Base-by-base conservation (phyloP, 2,113 vertebrate genomes). In the Oceanites oceanicus region DNA sequence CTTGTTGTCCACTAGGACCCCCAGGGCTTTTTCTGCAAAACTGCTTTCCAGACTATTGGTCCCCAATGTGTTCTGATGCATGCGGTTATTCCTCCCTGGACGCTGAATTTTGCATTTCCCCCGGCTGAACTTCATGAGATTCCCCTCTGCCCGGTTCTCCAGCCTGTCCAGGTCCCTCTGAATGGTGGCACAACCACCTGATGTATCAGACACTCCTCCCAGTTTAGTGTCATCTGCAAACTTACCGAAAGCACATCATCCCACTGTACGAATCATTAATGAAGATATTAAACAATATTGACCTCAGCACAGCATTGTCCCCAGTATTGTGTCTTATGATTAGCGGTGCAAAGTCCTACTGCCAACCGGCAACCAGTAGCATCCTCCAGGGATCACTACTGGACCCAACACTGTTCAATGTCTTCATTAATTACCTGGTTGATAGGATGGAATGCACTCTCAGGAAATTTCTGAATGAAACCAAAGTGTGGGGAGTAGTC, bases 111-210 rank as follows among this genome's bases (percentile, higher is more conserved):
- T 42, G 10, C 16, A 50, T 75, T 75, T 86, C 10, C 5, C 3
- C 2, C 1, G 0, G 10, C 14, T 1, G 0, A 56, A 56, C 13
- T n/a, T 40, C 2, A 42, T 42, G 16, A 40, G 15, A 49, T 80
- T 65, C 13, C 23, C 62, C 25, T 71, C 22, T 79, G 27, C 9
- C 17, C 21, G 49, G 13, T 55, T 62, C 18, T 78, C 17, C 38
- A 78, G 18, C 12, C 27, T 70, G 18, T 21, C 14, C 22, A 38
- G 17, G 16, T 50, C n/a, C 6, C 20, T 66, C 36, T 19, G 44
- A 73, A 50, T 15, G 6, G 17, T 50, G 21, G 13, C 11, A 58
- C 9, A 36, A 42, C 13, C 30, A 40, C 45, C 15, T 40, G 4
- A 15, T 53, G 14, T 18, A 20, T 45, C 38, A 61, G 34, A 61